Conservation (phyloP, 92 coral and sea anemone genomes). For the Nematostella vectensis region DNA sequence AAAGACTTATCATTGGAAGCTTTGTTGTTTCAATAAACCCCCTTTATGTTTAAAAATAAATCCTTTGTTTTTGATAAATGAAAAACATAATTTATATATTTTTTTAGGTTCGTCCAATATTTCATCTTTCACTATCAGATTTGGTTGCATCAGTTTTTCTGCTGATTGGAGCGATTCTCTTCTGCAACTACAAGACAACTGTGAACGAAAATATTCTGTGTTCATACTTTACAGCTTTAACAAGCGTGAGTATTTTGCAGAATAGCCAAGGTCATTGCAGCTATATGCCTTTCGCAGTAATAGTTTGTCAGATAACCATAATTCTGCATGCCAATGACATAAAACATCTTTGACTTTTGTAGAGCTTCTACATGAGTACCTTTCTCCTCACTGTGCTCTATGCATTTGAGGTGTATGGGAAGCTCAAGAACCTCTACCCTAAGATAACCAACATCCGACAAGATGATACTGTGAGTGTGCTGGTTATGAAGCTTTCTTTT, state of each 20-base stretch:
- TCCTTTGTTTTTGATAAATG: too few species aligned
- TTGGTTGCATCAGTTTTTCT: constrained; percentile 21
- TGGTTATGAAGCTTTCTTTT: too few species aligned
- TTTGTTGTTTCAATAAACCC: too few species aligned
- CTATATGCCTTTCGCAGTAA: too few species aligned
- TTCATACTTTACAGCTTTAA: constrained; percentile 27
- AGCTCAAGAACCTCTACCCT: constrained; percentile 3
- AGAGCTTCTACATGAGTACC: constrained; percentile 25
- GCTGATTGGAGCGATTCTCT: constrained; percentile 11
- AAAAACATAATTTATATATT: constrained; percentile 1
- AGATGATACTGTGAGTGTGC: too few species aligned
- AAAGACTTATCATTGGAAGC: too few species aligned
- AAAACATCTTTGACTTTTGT: not conserved
- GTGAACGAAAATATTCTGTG: not conserved
- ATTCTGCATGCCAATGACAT: too few species aligned
- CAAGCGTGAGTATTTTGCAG: constrained; percentile 18
- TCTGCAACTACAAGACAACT: not conserved
- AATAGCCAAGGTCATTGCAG: not conserved
- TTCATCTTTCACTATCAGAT: constrained; percentile 36
- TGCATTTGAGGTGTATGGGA: constrained; percentile 23
- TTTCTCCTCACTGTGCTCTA: constrained; percentile 19
- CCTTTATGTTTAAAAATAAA: too few species aligned
- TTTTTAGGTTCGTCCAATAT: constrained; percentile 30
- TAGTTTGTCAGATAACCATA: too few species aligned
- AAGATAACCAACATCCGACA: not conserved